Base-by-base conservation (phyloP, 2,888 invertebrate species). In the Nineta flava region DNA sequence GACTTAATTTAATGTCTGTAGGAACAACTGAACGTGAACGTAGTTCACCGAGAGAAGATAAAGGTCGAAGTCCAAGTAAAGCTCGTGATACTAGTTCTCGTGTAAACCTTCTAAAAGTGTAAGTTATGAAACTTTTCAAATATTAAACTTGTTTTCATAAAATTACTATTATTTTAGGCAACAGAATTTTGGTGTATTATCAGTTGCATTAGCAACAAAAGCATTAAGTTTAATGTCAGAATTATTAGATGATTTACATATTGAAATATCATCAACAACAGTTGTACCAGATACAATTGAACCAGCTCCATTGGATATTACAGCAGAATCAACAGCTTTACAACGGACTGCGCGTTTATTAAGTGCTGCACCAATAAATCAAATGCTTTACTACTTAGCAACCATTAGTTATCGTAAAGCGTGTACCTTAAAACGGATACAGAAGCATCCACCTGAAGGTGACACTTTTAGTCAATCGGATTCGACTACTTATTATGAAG, bases 401-500 rank as follows among this genome's bases (percentile, higher is more conserved):
- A 87, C 90, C 5, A 87, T 92, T 35, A 85, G 88, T 56, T 93
- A 93, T 67, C 79, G 91, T 59, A 94, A 93, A 71, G 90, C 90
- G 1, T 88, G 87, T 54, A 83, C 85, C 50, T 66, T 91, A 57
- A 88, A 87, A 64, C 75, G 88, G 51, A 77, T 83, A 44, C 84
- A 82, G 63, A 83, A 85, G 59, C 85, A 87, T 67, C 85, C 87
- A 52, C 80, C 86, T 40, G 86, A 86, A 63, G 90, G 84, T 43
- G 92, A 92, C 62, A 86, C 86, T 46, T 78, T 83, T 52, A 84
- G 83, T 63, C 82, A 82, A 55, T 92, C 92, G 4, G 94, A 93
- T 68, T 92, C 92, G 9, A 92, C 92, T 46, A 93, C 92, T n/a
- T 94, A 91, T 70, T 93, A 92, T 67, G 93, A 93, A 68, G 93